phyloP scores from a whole-genome alignment of 2,888 invertebrate species.

The Phyto melanocephala region DNA sequence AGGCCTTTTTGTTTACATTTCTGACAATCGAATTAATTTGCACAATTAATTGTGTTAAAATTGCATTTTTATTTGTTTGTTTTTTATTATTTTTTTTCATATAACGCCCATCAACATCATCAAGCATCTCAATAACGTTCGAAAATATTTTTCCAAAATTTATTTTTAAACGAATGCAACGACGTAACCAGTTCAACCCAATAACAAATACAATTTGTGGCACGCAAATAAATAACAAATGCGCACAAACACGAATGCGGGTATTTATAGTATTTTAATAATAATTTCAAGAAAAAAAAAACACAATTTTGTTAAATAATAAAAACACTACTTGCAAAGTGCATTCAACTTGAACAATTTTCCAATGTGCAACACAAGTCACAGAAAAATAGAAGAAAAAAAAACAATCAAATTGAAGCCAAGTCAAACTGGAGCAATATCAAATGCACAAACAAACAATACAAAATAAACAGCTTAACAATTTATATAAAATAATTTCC shows the following conservation, averaged over 20 bases:
- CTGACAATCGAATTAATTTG: constrained; percentile 54
- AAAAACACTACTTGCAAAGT: constrained; percentile 38
- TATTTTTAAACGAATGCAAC: constrained; percentile 9
- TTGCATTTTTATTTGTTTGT: neutral
- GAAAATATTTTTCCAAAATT: constrained; percentile 6
- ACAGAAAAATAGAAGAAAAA: constrained; percentile 20
- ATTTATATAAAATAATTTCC: constrained; percentile 35
- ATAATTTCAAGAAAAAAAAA: constrained; percentile 15
- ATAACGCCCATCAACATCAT: constrained; percentile 50
- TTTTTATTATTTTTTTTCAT: neutral
- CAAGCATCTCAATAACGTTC: constrained; percentile 49
- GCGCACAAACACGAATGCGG: neutral
- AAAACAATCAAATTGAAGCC: constrained; percentile 15
- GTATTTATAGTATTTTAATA: neutral
- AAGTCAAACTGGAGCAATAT: constrained; percentile 50
- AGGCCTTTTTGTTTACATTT: constrained; percentile 44
- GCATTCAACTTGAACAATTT: constrained; percentile 59
- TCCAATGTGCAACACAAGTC: constrained; percentile 17
- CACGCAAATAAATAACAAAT: constrained; percentile 52
- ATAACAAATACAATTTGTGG: constrained; percentile 35
- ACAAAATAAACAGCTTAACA: constrained; percentile 15
- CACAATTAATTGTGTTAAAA: constrained; percentile 42
- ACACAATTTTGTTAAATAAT: neutral
- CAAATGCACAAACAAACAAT: constrained; percentile 21
- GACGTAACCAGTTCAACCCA: constrained; percentile 36